Base-by-base conservation (phyloP, 2,888 invertebrate genomes). In the Leucoptera coffeella region DNA sequence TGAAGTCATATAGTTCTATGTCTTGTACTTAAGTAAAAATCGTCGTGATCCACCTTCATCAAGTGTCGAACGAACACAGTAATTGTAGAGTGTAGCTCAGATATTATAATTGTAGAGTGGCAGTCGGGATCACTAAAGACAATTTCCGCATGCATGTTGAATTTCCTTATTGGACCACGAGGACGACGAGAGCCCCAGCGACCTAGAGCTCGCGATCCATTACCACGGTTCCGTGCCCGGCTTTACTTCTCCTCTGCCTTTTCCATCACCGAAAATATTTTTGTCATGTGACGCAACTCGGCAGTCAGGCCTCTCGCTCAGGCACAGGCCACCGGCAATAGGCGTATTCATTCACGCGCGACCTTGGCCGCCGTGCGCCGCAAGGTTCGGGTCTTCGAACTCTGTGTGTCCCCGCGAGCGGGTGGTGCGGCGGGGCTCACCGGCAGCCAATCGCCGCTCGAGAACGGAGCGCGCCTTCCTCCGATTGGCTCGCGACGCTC, bases 331-430 rank as follows among this genome's bases (percentile, higher is more conserved):
- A 38, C 40, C 35, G 40, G 41, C 41, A 43, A 44, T 43, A 49
- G 49, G 59, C 54, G n/a, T 58, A 62, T 65, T 56, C 55, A 60
- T 54, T 64, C 64, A 53, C 71, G 61, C 61, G 58, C 77, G 78
- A 77, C 79, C 80, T 78, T 80, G 79, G 79, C 82, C 78, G 82
- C 83, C 78, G 83, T 77, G 83, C 81, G 82, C 82, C 82, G 82
- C 84, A 84, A 84, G 84, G 84, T 83, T 80, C 80, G 73, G 77
- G 81, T 77, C 82, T 80, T 80, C 82, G 83, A 82, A 82, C 82
- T 78, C 64, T 40, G 44, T 45, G 50, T 39, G 45, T 40, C 43
- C 45, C 41, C 61, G 41, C 50, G 50, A 39, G 43, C 34, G 56
- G 50, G 50, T 53, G 42, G 54, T n/a, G n/a, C n/a, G n/a, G n/a